These are phyloP conservation scores for Orchesella cincta DNA, from an alignment of 1,140 invertebrate species.

Conservation along the genomic window DNA sequence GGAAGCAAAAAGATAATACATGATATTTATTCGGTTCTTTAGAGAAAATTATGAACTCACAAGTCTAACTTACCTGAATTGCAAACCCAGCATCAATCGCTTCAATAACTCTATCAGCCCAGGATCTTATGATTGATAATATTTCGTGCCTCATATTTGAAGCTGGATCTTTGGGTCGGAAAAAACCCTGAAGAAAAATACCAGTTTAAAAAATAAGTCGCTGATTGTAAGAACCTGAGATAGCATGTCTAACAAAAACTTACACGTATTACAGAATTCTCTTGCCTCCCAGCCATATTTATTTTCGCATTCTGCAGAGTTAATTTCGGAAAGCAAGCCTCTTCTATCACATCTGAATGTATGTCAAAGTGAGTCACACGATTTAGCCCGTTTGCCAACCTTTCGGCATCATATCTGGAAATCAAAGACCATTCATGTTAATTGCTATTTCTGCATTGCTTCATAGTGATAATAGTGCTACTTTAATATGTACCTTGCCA, in stretches of 20 bases:
- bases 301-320: slow-evolving; percentile 40
- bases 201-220: background rate
- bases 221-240: slow-evolving; percentile 47
- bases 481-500: slow-evolving; percentile 57
- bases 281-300: slow-evolving; percentile 46
- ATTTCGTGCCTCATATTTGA: too few species aligned
- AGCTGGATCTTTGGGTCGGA: slow-evolving; percentile 28
- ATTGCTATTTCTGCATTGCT: too few species aligned
- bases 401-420: slow-evolving; percentile 51
- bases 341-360: slow-evolving; percentile 36
- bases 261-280: slow-evolving; percentile 2
- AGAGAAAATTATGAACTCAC: background rate
- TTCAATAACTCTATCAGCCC: slow-evolving; percentile 72
- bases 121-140: slow-evolving; percentile 66
- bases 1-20: slow-evolving; percentile 27
- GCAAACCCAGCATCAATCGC: slow-evolving; percentile 71
- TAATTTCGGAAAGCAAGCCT: slow-evolving; percentile 51
- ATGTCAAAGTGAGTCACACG: slow-evolving; percentile 34
- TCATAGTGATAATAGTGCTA: too few species aligned
- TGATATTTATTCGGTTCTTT: slow-evolving; percentile 22
- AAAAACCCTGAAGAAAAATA: slow-evolving; percentile 26
- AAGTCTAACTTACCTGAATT: slow-evolving; percentile 50
- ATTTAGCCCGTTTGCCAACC: slow-evolving; percentile 50
- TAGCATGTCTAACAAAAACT: slow-evolving; percentile 48
- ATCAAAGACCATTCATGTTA: too few species aligned